phyloP scores from a whole-genome alignment of 2,113 vertebrate genomes.

The Hepsetus odoe region DNA sequence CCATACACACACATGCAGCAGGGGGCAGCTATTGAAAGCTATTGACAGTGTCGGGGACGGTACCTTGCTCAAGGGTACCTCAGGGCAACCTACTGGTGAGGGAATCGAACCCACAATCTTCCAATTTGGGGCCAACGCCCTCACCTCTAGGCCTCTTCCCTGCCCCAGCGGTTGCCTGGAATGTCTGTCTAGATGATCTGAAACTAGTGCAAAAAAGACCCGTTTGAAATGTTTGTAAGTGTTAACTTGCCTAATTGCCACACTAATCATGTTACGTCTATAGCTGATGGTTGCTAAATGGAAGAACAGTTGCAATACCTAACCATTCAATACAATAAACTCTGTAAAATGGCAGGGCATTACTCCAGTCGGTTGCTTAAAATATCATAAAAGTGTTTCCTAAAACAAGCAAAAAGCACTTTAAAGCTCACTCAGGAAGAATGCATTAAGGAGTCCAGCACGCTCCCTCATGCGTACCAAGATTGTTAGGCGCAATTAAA shows the following conservation, averaged over 20 bases:
- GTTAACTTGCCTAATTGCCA: not conserved
- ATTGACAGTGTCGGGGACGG: too few species aligned
- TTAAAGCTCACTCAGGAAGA: slow-evolving; percentile 33
- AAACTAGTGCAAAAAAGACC: not conserved
- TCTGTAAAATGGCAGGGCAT: not conserved
- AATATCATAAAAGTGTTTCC: slow-evolving; percentile 42
- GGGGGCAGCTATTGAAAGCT: too few species aligned
- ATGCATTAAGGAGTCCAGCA: slow-evolving; percentile 43
- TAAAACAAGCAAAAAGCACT: slow-evolving; percentile 44
- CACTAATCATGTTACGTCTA: not conserved
- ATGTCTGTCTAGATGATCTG: too few species aligned
- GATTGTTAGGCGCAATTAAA: slow-evolving; percentile 70
- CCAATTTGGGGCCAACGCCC: too few species aligned
- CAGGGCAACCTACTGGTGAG: too few species aligned
- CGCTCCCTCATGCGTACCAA: slow-evolving; percentile 41
- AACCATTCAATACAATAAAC: slow-evolving; percentile 11
- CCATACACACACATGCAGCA: too few species aligned
- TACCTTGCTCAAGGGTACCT: too few species aligned
- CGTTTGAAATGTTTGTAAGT: slow-evolving; percentile 4
- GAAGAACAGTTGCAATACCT: slow-evolving; percentile 11
- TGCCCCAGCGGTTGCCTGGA: too few species aligned
- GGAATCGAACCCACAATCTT: too few species aligned
- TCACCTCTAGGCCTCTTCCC: too few species aligned
- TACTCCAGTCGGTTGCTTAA: slow-evolving; percentile 38
- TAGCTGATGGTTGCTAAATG: not conserved